Base-by-base conservation (phyloP, 2,797 vertebrate genomes). In the Pogonophryne albipinna region DNA sequence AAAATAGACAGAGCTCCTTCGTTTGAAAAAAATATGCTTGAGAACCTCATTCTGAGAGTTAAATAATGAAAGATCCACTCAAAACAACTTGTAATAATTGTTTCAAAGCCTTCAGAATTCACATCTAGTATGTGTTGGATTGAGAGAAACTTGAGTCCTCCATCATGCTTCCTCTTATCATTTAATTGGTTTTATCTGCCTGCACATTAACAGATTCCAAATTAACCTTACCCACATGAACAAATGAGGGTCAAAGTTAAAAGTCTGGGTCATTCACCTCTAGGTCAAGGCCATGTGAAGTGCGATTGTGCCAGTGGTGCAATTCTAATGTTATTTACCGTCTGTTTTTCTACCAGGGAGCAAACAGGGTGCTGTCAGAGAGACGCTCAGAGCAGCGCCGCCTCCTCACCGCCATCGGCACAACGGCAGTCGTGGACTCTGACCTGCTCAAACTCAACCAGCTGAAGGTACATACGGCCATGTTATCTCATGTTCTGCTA, bases 401-500 rank as follows among this genome's bases (percentile, higher is more conserved):
- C 23, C 94, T 98, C 47, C 96, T 98, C 76, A 97, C 96, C 0
- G 97, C 96, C 72, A 98, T 98, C 0, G 97, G 97, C 27, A 95
- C 96, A 0, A 94, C 95, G 0, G 96, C 97, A 0, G 91, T 97
- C 58, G 91, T 97, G 94, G 97, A 98, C 85, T 97, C 97, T 6
- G 97, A 98, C 78, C 93, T 98, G 57, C 95, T 98, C 6, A 98
- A 98, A 89, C 95, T 98, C 70, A 98, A 98, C 90, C 97, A 98
- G 90, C 95, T 98, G 41, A 98, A 98, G 96, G 97, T 97, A 90
- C 16, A 14, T 1, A 3, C n/a, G 23, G 2, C 17, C 13, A 2
- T 5, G 2, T 3, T 44, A 1, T 47, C 2, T 16, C 27, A 19
- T 31, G 41, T 7, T 27, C 13, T 14, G 34, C 23, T 12, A 31